A percentile compares a stretch with the other conserved stretches of the same genome.
These are phyloP conservation scores for Alosa alosa DNA, from an alignment of 2,113 vertebrate genomes.

Conservation along the genomic window DNA sequence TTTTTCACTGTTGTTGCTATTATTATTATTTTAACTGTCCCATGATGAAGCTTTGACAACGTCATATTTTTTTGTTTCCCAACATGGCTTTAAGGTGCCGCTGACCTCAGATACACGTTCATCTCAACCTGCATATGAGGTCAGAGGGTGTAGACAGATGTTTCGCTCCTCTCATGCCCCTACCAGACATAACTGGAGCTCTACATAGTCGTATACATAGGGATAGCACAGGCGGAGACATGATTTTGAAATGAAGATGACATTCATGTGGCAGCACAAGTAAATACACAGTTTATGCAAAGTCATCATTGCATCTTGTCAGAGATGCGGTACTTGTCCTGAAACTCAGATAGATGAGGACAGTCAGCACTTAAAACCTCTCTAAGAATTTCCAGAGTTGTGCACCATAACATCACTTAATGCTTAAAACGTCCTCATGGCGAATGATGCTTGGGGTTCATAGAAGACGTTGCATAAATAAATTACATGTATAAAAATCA, in stretches of 20 bases:
- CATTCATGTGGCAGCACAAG: not conserved
- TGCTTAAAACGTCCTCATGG: not conserved
- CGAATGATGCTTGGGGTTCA: not conserved
- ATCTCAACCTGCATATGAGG: not conserved
- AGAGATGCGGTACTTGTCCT: not conserved
- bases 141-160: not conserved
- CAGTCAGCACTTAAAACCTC: not conserved
- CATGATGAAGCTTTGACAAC: not conserved
- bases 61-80: not conserved
- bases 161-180: too few species aligned
- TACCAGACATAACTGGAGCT: too few species aligned
- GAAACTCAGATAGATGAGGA: not conserved
- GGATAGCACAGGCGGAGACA: not conserved
- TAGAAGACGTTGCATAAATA: constrained; percentile 3
- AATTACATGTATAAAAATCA: not conserved
- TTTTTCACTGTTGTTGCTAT: not conserved
- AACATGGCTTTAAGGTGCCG: not conserved
- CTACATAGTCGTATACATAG: too few species aligned
- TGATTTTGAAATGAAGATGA: not conserved
- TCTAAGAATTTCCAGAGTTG: not conserved
- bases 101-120: not conserved
- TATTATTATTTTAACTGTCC: not conserved
- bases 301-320: not conserved
- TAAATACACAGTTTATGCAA: not conserved
- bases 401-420: not conserved